Evolutionary conservation across 2,113 vertebrate genomes (phyloP).

Genomic region (Psilopogon haemacephalus): DNA sequence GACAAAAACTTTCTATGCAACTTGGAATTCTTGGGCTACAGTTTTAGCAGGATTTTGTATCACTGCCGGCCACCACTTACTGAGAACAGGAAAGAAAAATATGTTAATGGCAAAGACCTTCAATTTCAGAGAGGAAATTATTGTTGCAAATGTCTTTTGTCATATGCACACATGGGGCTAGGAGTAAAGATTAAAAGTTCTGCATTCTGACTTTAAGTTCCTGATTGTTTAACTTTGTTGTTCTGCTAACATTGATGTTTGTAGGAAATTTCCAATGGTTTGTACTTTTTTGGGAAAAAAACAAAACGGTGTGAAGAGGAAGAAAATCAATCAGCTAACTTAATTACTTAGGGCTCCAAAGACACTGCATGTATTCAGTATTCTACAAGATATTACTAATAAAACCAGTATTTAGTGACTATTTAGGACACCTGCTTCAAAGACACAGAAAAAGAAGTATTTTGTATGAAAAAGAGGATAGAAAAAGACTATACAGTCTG

Average conservation of each 20-base stretch:
- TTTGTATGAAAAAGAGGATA: background rate
- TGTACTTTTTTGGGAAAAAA: background rate
- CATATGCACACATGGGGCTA: background rate
- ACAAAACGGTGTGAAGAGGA: background rate
- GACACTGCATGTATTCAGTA: background rate
- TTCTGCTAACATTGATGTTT: background rate
- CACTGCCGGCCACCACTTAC: background rate
- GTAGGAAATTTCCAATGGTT: background rate
- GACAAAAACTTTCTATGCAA: background rate
- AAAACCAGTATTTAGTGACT: background rate
- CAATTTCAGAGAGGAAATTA: background rate
- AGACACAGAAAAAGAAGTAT: background rate
- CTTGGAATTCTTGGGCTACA: background rate
- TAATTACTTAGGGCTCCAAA: background rate
- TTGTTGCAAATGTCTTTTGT: background rate
- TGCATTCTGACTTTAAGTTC: background rate
- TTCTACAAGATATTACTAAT: background rate
- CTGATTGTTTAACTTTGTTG: background rate
- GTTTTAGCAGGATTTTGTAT: background rate
- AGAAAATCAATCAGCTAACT: background rate
- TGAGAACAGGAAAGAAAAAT: background rate
- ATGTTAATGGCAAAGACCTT: background rate
- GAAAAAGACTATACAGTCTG: background rate
- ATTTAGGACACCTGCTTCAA: background rate
- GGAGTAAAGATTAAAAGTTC: background rate